phyloP scores from a whole-genome alignment of 2,113 vertebrate species.

The Hiodon tergisus region DNA sequence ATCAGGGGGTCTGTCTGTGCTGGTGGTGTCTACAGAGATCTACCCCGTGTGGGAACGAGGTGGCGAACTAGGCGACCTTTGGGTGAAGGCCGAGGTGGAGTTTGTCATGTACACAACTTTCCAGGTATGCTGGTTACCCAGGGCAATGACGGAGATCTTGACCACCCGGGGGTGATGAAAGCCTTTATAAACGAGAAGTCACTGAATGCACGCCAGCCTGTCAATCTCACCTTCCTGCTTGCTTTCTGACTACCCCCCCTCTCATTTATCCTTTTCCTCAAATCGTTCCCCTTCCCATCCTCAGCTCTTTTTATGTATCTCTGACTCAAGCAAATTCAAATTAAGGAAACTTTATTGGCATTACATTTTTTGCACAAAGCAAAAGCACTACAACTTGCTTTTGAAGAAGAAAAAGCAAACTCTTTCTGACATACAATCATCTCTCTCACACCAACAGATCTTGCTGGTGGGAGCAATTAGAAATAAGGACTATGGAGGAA shows the following conservation, averaged over 20 bases:
- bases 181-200: no score
- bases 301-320: no score
- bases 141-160: neutral
- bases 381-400: no score
- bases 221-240: no score
- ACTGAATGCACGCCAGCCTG: no score
- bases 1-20: slow-evolving; percentile 62
- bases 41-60: slow-evolving; percentile 54
- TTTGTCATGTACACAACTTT: slow-evolving; percentile 55
- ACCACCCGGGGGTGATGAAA: no score
- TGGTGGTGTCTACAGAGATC: slow-evolving; percentile 27
- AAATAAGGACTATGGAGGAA: slow-evolving; percentile 44
- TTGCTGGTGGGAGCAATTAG: slow-evolving; percentile 66
- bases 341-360: no score
- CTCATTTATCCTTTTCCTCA: no score
- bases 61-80: slow-evolving; percentile 70
- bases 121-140: slow-evolving; percentile 51
- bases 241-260: no score
- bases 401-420: neutral
- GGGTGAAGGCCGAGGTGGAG: slow-evolving; percentile 80
- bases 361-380: no score
- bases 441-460: slow-evolving; percentile 57
- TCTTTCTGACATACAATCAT: neutral
- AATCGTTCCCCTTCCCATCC: no score
- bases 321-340: no score